These are phyloP conservation scores for Xenopus tropicalis DNA, from an alignment of 2,113 vertebrate genomes.

Conservation along the genomic window UCB_Xtro_10.0 CM004446.2:82749001-82749500, in stretches of 20 bases:
- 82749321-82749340: neutral
- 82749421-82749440: slow-evolving; percentile 98
- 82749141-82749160: too few species aligned
- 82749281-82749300: slow-evolving; percentile 96
- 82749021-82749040: too few species aligned
- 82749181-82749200: too few species aligned
- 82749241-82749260: slow-evolving; percentile 99
- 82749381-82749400: neutral
- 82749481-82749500: slow-evolving; percentile 90
- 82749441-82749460: slow-evolving; percentile 97
- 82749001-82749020: too few species aligned
- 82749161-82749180: too few species aligned
- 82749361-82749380: neutral
- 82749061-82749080: too few species aligned
- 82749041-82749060: too few species aligned
- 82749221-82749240: slow-evolving; percentile 96
- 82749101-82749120: too few species aligned
- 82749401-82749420: slow-evolving; percentile 96
- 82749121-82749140: too few species aligned
- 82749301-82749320: slow-evolving; percentile 87
- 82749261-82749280: slow-evolving; percentile 99
- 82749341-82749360: too few species aligned
- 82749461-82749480: slow-evolving; percentile 86
- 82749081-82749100: too few species aligned
- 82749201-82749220: slow-evolving; percentile 84